Evolutionary conservation across 1,140 invertebrate genomes (phyloP).

Genomic region (Atta colombica): DNA sequence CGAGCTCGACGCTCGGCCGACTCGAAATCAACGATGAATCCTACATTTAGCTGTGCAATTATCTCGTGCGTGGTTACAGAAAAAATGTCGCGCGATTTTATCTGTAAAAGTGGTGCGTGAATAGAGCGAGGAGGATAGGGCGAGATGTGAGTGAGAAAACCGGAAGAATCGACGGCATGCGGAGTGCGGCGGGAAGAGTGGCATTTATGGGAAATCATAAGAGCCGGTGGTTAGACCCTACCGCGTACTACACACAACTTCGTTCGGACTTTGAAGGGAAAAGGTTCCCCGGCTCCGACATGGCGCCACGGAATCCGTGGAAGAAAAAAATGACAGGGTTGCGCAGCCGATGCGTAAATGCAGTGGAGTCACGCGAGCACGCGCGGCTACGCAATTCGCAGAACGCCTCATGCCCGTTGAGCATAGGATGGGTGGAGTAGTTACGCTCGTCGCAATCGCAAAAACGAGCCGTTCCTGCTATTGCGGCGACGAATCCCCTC

Average conservation of each 20-base stretch:
- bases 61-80: constrained; percentile 29
- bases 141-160: constrained; percentile 4
- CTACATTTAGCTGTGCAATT: constrained; percentile 61
- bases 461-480: constrained; percentile 51
- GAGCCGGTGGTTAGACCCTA: constrained; percentile 48
- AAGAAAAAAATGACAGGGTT: constrained; percentile 77
- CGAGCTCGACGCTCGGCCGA: constrained; percentile 7
- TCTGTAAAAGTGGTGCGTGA: constrained; percentile 52
- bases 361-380: constrained; percentile 70
- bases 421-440: constrained; percentile 39
- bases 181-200: constrained; percentile 34
- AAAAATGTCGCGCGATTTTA: constrained; percentile 60
- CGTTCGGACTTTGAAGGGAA: constrained; percentile 30
- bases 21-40: constrained; percentile 54
- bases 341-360: constrained; percentile 72
- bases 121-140: constrained; percentile 6
- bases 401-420: constrained; percentile 58
- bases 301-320: constrained; percentile 73
- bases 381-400: constrained; percentile 71
- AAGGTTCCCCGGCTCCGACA: constrained; percentile 37
- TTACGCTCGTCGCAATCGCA: constrained; percentile 46
- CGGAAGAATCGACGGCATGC: constrained; percentile 34
- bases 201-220: constrained; percentile 70
- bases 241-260: constrained; percentile 12
- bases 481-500: constrained; percentile 26